These are phyloP conservation scores for Tetragonula clypearis DNA, from an alignment of 1,140 invertebrate species.

Conservation along the genomic window DNA sequence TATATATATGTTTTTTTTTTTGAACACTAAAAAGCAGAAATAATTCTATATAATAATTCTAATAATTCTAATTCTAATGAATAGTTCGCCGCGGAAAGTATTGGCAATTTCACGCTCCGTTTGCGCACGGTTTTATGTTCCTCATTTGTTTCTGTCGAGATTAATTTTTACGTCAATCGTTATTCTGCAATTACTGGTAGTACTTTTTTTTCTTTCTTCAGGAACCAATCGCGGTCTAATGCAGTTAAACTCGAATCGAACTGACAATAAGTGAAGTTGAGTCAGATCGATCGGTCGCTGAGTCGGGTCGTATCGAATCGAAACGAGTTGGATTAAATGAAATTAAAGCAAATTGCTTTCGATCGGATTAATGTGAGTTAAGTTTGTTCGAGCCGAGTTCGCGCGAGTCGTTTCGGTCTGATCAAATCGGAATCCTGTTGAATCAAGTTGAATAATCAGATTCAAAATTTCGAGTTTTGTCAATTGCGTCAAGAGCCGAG, in stretches of 20 bases:
- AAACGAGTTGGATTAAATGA: not conserved
- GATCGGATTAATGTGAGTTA: slow-evolving; percentile 1
- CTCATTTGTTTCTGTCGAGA: rapidly evolving
- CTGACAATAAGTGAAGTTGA: no score
- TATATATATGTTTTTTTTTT: no score
- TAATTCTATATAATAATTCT: not conserved
- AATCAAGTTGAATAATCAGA: not conserved
- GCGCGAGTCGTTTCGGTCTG: not conserved
- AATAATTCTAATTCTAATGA: not conserved
- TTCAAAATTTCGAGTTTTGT: not conserved
- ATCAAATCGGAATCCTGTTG: not conserved
- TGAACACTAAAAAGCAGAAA: no score
- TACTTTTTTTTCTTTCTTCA: not conserved
- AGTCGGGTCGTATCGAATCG: not conserved
- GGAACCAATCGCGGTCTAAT: not conserved
- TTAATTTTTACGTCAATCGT: not conserved
- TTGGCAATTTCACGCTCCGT: no score
- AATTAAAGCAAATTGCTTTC: not conserved
- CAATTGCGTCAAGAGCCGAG: not conserved
- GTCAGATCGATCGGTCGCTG: not conserved
- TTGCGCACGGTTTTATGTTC: not conserved
- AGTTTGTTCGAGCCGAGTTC: not conserved
- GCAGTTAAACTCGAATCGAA: not conserved
- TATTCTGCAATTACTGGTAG: not conserved
- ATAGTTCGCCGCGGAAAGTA: not conserved